Evolutionary conservation across 2,113 vertebrate genomes (phyloP).

Genomic region (Misgurnus mizolepis): DNA sequence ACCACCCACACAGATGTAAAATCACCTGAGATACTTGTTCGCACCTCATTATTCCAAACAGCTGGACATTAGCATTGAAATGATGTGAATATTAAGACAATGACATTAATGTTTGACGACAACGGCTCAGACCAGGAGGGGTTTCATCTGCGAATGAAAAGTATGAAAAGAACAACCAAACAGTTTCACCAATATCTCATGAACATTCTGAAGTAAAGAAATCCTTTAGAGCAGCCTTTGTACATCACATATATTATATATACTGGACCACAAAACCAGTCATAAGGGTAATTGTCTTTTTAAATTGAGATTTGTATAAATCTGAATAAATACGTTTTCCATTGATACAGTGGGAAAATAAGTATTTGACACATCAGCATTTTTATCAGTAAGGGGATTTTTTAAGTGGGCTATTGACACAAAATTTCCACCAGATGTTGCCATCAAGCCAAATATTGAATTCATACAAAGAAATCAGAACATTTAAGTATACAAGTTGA

Average conservation of each 20-base stretch:
- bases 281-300: no score
- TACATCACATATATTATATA: slow-evolving; percentile 48
- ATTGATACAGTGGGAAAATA: no score
- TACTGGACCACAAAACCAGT: slow-evolving; percentile 28
- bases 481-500: no score
- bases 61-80: slow-evolving; percentile 70
- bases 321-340: no score
- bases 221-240: slow-evolving; percentile 69
- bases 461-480: no score
- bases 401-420: no score
- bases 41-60: slow-evolving; percentile 80
- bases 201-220: slow-evolving; percentile 70
- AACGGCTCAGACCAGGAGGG: slow-evolving; percentile 65
- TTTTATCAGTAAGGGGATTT: no score
- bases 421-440: no score
- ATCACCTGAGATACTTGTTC: slow-evolving; percentile 82
- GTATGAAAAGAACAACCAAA: slow-evolving; percentile 63
- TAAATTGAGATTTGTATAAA: no score
- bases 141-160: slow-evolving; percentile 55
- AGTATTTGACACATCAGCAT: no score
- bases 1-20: slow-evolving; percentile 76
- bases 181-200: slow-evolving; percentile 72
- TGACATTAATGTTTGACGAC: slow-evolving; percentile 65
- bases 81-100: slow-evolving; percentile 47
- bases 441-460: no score